Evolutionary conservation across 2,797 vertebrate genomes (phyloP), one percentile per base, ranked within the genome.

Genomic region (Mormyrops attenuatus): DNA sequence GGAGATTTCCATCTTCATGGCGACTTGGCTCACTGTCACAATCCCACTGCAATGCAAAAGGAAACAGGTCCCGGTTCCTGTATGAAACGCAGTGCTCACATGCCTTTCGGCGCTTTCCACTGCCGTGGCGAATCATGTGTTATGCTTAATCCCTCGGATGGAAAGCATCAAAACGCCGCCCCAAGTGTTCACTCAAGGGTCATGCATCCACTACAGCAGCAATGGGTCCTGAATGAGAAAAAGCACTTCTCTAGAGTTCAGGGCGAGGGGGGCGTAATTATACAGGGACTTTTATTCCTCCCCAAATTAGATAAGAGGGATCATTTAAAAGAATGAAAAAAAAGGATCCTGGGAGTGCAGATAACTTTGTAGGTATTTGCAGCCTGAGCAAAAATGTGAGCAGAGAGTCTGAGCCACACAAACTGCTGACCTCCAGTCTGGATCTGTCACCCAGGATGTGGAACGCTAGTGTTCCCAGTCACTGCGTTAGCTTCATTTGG

Each of bases 341-440:
- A 7, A 17, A 20, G 8, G 30, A 53, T 38, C 30, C 7, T 4
- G 5, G 44, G 9, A 26, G 26, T 9, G 30, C 38, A 82, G 80
- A 82, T 30, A 55, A 50, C 88, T 80, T 15, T 89, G 38, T 89
- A 30, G 9, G 85, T n/a, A 38, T 17, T 26, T 9, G 85, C n/a
- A 47, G 50, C 85, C 41, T 30, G 44, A 63, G 55, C 20, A 57
- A 44, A 88, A 90, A 90, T 89, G 85, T 63, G 57, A 88, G 57
- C 1, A 44, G 82, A 53, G 77, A 60, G 89, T 90, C 87, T 89
- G n/a, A 87, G 87, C 41, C 26, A 89, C 73, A 52, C 4, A 20
- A 77, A 57, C n/a, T 7, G 53, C n/a, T 69, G 22, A 17, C 69
- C 47, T 55, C 55, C 49, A 49, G 30, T 77, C 60, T 47, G 34